Conservation (phyloP, 2,888 invertebrate species). For the Tillus elongatus region DNA sequence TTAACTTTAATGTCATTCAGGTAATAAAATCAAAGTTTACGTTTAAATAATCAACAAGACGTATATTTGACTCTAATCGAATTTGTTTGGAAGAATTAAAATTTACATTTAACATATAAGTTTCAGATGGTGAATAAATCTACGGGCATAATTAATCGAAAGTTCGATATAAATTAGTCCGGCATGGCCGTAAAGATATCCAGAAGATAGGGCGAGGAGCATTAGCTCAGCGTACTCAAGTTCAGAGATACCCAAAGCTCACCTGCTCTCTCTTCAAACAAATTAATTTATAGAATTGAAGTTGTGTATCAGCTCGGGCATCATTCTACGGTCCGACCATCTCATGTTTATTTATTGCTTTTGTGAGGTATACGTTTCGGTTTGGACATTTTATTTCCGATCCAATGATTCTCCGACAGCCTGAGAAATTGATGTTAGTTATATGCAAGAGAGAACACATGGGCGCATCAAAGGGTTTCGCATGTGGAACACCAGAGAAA, state of each 20-base stretch:
- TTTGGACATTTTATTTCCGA: conserved; percentile 27
- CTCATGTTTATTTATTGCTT: conserved; percentile 27
- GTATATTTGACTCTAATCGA: too few relatives aligned
- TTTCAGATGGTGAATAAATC: too few relatives aligned
- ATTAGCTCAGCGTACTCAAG: too few relatives aligned
- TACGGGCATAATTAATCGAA: not conserved
- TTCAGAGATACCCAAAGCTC: conserved; percentile 10
- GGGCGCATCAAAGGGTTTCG: too few relatives aligned
- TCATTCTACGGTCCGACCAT: conserved; percentile 12
- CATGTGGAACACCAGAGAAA: conserved; percentile 6
- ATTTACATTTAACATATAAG: too few relatives aligned
- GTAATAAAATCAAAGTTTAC: too few relatives aligned
- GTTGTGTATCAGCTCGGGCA: conserved; percentile 19
- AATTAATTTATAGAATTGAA: conserved; percentile 26
- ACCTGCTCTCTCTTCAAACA: conserved; percentile 24
- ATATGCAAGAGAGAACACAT: conserved; percentile 22
- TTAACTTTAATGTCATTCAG: too few relatives aligned
- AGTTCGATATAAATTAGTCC: conserved; percentile 1
- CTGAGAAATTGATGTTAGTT: conserved; percentile 28
- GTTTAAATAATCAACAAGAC: too few relatives aligned
- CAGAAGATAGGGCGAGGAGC: not conserved
- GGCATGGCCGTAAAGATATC: conserved; percentile 2
- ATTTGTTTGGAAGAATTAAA: too few relatives aligned
- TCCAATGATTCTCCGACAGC: conserved; percentile 26
- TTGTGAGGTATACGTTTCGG: conserved; percentile 25